Evolutionary conservation across 2,888 invertebrate genomes (phyloP).

Genomic region (Gnatocerus cornutus): DNA sequence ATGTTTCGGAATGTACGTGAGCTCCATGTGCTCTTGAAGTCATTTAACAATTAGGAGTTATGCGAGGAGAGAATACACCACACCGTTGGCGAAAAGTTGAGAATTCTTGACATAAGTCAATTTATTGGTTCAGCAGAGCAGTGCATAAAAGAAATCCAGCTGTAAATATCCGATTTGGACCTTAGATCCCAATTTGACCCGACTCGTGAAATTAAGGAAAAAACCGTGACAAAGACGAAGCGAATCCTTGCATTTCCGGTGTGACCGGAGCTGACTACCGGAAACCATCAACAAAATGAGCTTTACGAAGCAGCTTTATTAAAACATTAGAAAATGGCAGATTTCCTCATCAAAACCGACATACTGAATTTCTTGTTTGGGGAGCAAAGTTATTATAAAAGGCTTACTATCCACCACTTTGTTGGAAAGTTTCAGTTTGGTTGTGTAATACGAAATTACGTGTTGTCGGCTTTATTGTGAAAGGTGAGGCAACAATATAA

Average conservation of each 20-base stretch:
- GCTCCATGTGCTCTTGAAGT: not conserved
- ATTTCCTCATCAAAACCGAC: conserved; percentile 23
- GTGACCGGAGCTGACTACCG: conserved; percentile 5
- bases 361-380: too few relatives aligned
- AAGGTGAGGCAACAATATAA: conserved; percentile 16
- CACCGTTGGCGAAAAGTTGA: not conserved
- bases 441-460: conserved; percentile 14
- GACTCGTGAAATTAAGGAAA: conserved; percentile 33
- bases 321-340: conserved; percentile 21
- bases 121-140: conserved; percentile 41
- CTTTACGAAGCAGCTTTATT: conserved; percentile 30
- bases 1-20: conserved; percentile 13
- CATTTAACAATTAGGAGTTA: conserved; percentile 13
- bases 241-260: conserved; percentile 26
- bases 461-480: conserved; percentile 17
- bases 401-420: conserved; percentile 16
- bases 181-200: conserved; percentile 27
- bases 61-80: not conserved
- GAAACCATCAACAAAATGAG: conserved; percentile 27
- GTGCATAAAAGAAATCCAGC: conserved; percentile 31
- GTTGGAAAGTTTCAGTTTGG: conserved; percentile 19
- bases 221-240: conserved; percentile 33
- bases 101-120: conserved; percentile 24
- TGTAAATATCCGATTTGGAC: conserved; percentile 41
- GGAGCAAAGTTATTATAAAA: too few relatives aligned